Evolutionary conservation across 2,113 vertebrate species (phyloP).

Genomic region (Ophthalmolycus amberensis): DNA sequence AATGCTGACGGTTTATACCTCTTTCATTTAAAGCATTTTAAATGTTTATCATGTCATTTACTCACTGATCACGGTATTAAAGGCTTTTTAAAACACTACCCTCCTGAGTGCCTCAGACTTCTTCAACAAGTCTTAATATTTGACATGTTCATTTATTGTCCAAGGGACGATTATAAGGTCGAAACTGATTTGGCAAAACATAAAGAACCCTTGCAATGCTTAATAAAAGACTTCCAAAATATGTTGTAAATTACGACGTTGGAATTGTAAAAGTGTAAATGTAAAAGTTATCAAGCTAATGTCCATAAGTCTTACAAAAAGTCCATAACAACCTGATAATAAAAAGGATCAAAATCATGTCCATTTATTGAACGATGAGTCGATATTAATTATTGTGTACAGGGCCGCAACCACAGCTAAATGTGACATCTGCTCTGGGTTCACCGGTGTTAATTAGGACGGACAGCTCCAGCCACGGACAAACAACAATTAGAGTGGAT

Average conservation of each 20-base stretch:
- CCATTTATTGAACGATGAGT: not conserved
- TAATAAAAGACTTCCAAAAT: not conserved
- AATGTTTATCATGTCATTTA: not conserved
- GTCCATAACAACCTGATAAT: too few relatives aligned
- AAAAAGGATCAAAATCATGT: not conserved
- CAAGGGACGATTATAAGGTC: not conserved
- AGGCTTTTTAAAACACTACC: not conserved
- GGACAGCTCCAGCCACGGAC: slow-evolving; percentile 56
- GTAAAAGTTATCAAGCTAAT: not conserved
- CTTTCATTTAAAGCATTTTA: not conserved
- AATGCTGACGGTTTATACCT: not conserved
- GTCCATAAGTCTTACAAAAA: too few relatives aligned
- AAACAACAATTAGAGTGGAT: slow-evolving; percentile 46
- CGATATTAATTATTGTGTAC: not conserved
- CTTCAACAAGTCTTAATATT: not conserved
- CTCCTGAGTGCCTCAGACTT: too few relatives aligned
- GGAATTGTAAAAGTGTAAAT: not conserved
- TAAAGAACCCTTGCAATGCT: not conserved
- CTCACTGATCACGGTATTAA: not conserved
- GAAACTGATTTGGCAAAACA: not conserved
- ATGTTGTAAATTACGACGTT: not conserved
- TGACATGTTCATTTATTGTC: not conserved
- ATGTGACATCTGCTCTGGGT: slow-evolving; percentile 52
- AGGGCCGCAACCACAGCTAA: slow-evolving; percentile 26
- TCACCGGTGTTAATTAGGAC: slow-evolving; percentile 45